phyloP scores from a whole-genome alignment of 2,888 invertebrate genomes.

The Lasiommata megera region DNA sequence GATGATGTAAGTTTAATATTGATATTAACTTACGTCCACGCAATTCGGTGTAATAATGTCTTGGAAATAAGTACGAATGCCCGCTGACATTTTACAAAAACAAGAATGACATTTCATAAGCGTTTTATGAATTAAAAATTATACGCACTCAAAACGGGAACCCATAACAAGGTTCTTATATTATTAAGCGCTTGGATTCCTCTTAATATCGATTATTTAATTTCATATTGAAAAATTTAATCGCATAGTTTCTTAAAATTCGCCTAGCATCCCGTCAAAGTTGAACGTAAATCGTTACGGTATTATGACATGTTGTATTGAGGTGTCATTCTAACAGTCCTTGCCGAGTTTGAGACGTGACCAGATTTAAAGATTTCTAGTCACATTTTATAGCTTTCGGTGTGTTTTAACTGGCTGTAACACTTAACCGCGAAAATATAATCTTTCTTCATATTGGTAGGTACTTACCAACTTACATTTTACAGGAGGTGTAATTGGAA shows the following conservation, averaged over 20 bases:
- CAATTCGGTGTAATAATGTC: conserved; percentile 41
- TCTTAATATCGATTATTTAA: background rate
- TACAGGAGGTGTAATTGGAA: too few relatives aligned
- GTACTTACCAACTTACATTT: too few relatives aligned
- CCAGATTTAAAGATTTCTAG: conserved; percentile 43
- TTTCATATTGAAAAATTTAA: too few relatives aligned
- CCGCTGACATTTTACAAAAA: background rate
- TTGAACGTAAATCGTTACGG: conserved; percentile 57
- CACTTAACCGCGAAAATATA: conserved; percentile 5
- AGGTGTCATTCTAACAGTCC: conserved; percentile 60
- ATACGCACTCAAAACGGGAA: background rate
- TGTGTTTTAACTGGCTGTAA: conserved; percentile 8
- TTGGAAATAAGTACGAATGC: background rate
- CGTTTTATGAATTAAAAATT: background rate
- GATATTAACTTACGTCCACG: conserved; percentile 43
- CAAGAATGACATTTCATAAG: background rate
- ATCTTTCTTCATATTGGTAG: background rate
- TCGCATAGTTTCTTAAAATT: conserved; percentile 19
- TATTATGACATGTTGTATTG: conserved; percentile 55
- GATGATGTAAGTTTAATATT: conserved; percentile 55
- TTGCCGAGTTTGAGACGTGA: conserved; percentile 65
- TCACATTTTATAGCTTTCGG: conserved; percentile 20
- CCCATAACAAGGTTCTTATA: background rate
- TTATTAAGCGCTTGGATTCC: background rate
- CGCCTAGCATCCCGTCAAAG: conserved; percentile 38